Evolutionary conservation across 2,797 vertebrate species (phyloP), one percentile per base, ranked within the genome.

Genomic region (Schizothorax lantsangensis): DNA sequence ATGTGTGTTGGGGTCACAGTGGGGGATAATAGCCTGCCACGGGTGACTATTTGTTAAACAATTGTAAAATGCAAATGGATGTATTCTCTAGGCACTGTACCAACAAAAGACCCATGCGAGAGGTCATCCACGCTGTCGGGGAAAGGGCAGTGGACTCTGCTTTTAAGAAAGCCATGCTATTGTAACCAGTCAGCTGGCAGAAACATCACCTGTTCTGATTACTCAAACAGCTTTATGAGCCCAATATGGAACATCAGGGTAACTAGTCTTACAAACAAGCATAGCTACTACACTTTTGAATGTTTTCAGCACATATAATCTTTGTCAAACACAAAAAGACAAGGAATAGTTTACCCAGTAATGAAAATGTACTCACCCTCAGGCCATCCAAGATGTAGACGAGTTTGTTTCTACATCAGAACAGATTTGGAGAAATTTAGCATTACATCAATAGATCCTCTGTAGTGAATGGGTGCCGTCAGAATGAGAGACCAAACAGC

Each of bases 41-140:
- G 90, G 93, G 92, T 92, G 93, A 92, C 88, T 94, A 93, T 95
- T 95, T 95, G 93, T 93, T 94, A 93, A 92, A 95, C 93, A 94
- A 93, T 93, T 93, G 89, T 92, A 90, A 93, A 95, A 95, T 95
- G 94, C 95, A 94, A 95, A 95, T 95, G 84, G 68, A 45, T 86
- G 88, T 69, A 90, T 90, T 91, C 88, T 75, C 84, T 81, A 84
- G 86, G 90, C 90, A 90, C 92, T 93, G 94, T 91, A 89, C 91
- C 89, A 93, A 94, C 94, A 94, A 91, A 94, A 90, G 90, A 89
- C 91, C 89, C 23, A 79, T 69, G 45, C 89, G 91, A 91, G 89
- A 92, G 92, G 92, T 93, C 94, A 92, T 82, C 86, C 59, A 81
- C 68, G 86, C 77, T 90, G 86, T 86, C 85, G 89, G 38, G 36